Conservation (phyloP, 1,140 invertebrate species). For the Cryptotermes secundus region DNA sequence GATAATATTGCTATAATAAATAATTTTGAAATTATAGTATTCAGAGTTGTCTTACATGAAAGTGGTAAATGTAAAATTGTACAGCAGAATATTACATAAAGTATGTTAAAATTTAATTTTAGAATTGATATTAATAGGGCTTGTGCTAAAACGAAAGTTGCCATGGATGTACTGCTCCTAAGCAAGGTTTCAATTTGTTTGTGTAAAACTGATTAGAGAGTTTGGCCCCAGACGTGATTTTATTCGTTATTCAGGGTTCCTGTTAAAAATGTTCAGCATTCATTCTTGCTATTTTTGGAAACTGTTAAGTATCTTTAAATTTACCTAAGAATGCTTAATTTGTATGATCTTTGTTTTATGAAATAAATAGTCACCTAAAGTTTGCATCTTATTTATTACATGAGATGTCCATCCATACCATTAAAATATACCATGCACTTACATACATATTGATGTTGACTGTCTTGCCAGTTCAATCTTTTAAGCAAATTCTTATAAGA, state of each 20-base stretch:
- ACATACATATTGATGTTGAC: too few species aligned
- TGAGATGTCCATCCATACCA: too few species aligned
- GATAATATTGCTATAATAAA: constrained; percentile 1
- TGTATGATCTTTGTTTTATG: constrained; percentile 34
- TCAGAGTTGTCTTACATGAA: background rate
- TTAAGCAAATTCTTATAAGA: too few species aligned
- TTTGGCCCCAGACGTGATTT: constrained; percentile 11
- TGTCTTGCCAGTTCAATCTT: too few species aligned
- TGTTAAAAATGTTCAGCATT: constrained; percentile 28
- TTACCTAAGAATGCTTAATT: constrained; percentile 32
- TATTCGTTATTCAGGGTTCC: constrained; percentile 33
- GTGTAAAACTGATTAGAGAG: constrained; percentile 4
- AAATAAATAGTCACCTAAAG: constrained; percentile 31
- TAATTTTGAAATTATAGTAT: background rate
- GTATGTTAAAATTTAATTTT: constrained; percentile 23
- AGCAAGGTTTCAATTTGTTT: constrained; percentile 12
- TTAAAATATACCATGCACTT: too few species aligned
- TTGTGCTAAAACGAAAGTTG: constrained; percentile 19
- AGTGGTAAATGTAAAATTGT: constrained; percentile 17
- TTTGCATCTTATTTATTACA: background rate
- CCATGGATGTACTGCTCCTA: constrained; percentile 19
- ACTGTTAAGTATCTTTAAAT: constrained; percentile 31
- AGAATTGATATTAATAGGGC: constrained; percentile 20
- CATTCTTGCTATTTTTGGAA: constrained; percentile 34
- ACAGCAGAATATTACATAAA: constrained; percentile 23